Conservation (phyloP, 2,113 vertebrate genomes). For the Oreochromis aureus region DNA sequence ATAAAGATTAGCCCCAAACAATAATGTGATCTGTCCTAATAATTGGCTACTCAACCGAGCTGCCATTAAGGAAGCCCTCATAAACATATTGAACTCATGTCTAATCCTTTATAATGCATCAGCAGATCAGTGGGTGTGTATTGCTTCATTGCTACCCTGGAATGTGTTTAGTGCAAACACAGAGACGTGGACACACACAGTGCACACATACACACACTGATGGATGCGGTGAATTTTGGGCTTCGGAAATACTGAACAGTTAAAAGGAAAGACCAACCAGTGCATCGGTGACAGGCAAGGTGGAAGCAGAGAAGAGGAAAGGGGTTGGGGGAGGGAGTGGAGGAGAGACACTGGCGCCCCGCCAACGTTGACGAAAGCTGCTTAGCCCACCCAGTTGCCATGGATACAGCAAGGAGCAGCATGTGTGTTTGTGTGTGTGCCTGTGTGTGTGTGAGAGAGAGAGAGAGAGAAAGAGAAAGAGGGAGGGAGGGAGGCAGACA, state of each 20-base stretch:
- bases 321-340: slow-evolving; percentile 65
- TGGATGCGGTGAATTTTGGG: background rate
- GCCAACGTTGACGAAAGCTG: slow-evolving; percentile 83
- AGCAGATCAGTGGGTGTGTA: background rate
- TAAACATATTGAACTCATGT: slow-evolving; percentile 1
- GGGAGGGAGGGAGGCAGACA: slow-evolving; percentile 24
- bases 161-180: background rate
- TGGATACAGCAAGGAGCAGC: slow-evolving; percentile 85
- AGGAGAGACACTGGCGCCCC: slow-evolving; percentile 74
- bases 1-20: background rate
- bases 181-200: background rate
- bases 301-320: slow-evolving; percentile 47
- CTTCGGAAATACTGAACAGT: slow-evolving; percentile 1
- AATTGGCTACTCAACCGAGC: background rate
- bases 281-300: slow-evolving; percentile 33
- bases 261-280: slow-evolving; percentile 13
- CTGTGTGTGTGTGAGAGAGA: background rate
- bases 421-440: slow-evolving; percentile 27
- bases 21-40: background rate
- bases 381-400: slow-evolving; percentile 88
- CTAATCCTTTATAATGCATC: slow-evolving; percentile 15
- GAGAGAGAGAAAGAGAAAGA: slow-evolving; percentile 64
- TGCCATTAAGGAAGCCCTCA: background rate
- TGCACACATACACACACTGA: background rate
- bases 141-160: background rate